Percentiles rank a stretch among this genome's conserved stretches.
These are phyloP conservation scores for Noctua janthe DNA, from an alignment of 2,888 invertebrate species.

Conservation along the genomic window DNA sequence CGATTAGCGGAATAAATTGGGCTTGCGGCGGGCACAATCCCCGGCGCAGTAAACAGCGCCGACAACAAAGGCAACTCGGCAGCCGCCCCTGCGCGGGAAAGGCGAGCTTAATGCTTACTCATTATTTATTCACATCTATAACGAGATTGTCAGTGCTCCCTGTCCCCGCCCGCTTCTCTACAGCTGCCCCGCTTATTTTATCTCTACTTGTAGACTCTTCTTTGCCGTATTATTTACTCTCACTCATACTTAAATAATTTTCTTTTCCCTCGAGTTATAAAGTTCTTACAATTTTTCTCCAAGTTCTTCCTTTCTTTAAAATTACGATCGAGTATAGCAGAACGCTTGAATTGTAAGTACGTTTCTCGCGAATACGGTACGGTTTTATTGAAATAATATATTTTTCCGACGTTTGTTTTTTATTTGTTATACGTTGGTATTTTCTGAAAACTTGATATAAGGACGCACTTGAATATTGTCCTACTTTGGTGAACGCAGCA, in stretches of 20 bases:
- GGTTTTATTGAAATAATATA: slow-evolving; percentile 73
- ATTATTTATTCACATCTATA: slow-evolving; percentile 90
- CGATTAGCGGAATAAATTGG: slow-evolving; percentile 89
- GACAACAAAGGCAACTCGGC: slow-evolving; percentile 86
- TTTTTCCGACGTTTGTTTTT: slow-evolving; percentile 73
- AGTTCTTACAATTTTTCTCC: slow-evolving; percentile 80
- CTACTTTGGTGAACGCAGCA: slow-evolving; percentile 18
- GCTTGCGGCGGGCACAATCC: slow-evolving; percentile 85
- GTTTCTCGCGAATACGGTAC: slow-evolving; percentile 62
- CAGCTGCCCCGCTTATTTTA: slow-evolving; percentile 80
- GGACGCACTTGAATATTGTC: slow-evolving; percentile 46
- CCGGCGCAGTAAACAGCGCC: slow-evolving; percentile 84
- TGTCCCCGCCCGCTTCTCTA: slow-evolving; percentile 72
- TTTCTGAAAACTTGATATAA: slow-evolving; percentile 70
- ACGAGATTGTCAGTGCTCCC: slow-evolving; percentile 88
- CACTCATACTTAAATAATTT: slow-evolving; percentile 80
- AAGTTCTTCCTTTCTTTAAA: slow-evolving; percentile 73
- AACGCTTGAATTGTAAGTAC: slow-evolving; percentile 60
- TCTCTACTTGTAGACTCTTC: slow-evolving; percentile 70
- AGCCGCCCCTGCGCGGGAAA: slow-evolving; percentile 77
- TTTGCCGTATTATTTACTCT: slow-evolving; percentile 75
- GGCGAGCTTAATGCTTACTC: slow-evolving; percentile 86
- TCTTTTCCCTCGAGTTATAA: slow-evolving; percentile 80
- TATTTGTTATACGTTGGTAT: slow-evolving; percentile 66
- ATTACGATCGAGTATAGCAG: slow-evolving; percentile 63